Evolutionary conservation across 1,140 invertebrate species (phyloP).

Genomic region (Pseudomyrmex pallidus): DNA sequence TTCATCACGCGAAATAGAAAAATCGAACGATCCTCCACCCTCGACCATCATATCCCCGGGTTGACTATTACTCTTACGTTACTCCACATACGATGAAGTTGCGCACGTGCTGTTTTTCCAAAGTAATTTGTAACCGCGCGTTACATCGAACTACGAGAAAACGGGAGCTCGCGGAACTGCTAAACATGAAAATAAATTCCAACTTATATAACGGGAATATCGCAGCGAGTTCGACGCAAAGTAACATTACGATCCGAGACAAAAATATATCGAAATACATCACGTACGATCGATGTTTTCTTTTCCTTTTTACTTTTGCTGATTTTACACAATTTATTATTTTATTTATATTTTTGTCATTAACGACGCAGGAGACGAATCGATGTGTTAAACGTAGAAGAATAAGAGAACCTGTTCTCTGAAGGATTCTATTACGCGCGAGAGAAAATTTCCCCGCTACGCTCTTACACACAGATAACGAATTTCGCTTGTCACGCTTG

Average conservation of each 20-base stretch:
- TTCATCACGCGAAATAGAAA: slow-evolving; percentile 44
- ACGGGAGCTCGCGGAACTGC: not conserved
- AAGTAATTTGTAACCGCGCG: not conserved
- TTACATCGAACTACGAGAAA: not conserved
- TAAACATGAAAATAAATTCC: not conserved
- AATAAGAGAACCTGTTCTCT: not conserved
- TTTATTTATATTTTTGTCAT: not conserved
- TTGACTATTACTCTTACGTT: slow-evolving; percentile 8
- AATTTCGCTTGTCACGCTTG: slow-evolving; percentile 48
- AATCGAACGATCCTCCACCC: not conserved
- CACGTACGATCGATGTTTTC: no score
- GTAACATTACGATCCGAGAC: not conserved
- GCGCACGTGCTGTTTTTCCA: not conserved
- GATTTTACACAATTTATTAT: no score
- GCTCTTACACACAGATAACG: slow-evolving; percentile 13
- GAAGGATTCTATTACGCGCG: not conserved
- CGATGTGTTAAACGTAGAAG: not conserved
- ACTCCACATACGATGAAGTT: slow-evolving; percentile 3
- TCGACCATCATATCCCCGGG: not conserved
- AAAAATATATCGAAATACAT: not conserved
- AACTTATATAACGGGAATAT: slow-evolving; percentile 8
- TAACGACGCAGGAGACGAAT: not conserved
- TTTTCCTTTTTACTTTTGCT: no score
- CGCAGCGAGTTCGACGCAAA: not conserved
- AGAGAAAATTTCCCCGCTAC: no score